Conservation (phyloP, 1,140 invertebrate genomes). For the Littorina saxatilis region DNA sequence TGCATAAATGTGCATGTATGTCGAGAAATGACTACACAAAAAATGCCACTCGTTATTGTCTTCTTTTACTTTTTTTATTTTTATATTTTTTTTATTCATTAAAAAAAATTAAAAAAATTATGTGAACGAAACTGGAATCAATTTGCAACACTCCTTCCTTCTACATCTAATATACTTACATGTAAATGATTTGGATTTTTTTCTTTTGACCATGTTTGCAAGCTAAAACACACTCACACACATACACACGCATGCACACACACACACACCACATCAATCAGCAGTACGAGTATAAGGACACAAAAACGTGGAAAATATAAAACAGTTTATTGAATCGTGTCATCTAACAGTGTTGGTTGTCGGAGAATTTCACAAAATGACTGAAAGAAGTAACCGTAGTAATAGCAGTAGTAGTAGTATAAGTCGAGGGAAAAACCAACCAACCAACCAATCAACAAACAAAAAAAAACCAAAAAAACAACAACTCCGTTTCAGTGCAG, state of each 20-base stretch:
- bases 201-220: not conserved
- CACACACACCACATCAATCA: not conserved
- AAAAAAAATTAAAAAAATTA: no score
- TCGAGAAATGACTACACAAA: no score
- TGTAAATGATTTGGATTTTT: no score
- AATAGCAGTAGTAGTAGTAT: conserved; percentile 10
- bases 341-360: conserved; percentile 42
- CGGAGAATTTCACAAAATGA: conserved; percentile 25
- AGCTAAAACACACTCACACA: not conserved
- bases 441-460: conserved; percentile 1
- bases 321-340: conserved; percentile 43
- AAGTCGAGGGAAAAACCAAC: conserved; percentile 14
- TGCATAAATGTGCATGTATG: no score
- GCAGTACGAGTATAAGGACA: not conserved
- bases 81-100: no score
- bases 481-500: not conserved
- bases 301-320: conserved; percentile 42
- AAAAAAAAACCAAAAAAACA: not conserved
- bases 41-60: no score
- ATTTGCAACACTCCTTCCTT: no score
- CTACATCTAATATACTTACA: no score
- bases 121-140: no score
- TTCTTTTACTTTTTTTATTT: no score
- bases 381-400: conserved; percentile 1
- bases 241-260: not conserved